These are phyloP conservation scores for Diploptera punctata DNA, from an alignment of 2,888 invertebrate genomes.

Conservation along the genomic window DNA sequence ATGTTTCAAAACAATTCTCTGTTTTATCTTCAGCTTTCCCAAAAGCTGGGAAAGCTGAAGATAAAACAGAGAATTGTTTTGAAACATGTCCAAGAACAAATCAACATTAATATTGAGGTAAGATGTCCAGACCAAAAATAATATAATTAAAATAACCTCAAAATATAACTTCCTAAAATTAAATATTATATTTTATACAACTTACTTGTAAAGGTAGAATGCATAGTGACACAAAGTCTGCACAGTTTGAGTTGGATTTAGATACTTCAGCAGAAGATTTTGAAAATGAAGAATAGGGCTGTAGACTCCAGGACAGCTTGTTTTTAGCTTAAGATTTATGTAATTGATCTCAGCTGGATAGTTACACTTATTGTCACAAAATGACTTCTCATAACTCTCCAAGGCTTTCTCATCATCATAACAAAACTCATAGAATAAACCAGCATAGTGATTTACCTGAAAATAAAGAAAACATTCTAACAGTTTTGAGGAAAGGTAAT, in stretches of 20 bases:
- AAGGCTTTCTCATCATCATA: conserved; percentile 24
- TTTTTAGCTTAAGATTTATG: conserved; percentile 23
- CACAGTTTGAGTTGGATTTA: not conserved
- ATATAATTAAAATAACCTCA: too few species aligned
- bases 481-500: too few species aligned
- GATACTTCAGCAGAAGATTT: conserved; percentile 17
- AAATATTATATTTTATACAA: not conserved
- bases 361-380: not conserved
- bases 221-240: conserved; percentile 23
- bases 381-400: conserved; percentile 18
- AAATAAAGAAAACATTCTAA: conserved; percentile 3
- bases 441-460: conserved; percentile 38
- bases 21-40: too few species aligned
- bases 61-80: too few species aligned
- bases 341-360: conserved; percentile 34
- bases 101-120: too few species aligned
- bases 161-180: too few species aligned
- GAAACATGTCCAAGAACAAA: too few species aligned
- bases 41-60: too few species aligned
- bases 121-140: too few species aligned
- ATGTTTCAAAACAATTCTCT: too few species aligned
- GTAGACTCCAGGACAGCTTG: conserved; percentile 11
- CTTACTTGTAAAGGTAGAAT: conserved; percentile 30
- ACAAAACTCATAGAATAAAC: conserved; percentile 28
- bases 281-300: conserved; percentile 19